Conservation (phyloP, 37 sponge, comb jelly and placozoan genomes). For the Mnemiopsis leidyi region DNA sequence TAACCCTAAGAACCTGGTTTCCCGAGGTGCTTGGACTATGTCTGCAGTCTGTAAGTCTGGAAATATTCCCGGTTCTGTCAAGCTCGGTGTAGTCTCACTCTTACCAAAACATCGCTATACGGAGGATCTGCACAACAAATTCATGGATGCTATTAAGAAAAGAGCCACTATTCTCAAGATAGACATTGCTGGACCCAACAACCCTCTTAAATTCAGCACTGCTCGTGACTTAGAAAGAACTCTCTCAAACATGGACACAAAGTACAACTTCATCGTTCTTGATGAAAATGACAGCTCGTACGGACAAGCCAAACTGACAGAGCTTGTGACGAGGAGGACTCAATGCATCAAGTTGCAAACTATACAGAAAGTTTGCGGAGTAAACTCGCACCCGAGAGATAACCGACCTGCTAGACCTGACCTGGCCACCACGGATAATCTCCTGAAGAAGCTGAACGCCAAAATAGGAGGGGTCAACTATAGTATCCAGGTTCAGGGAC, state of each 20-base stretch:
- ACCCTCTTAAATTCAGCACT: background rate
- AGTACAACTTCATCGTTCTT: background rate
- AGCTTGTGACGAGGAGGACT: background rate
- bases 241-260: background rate
- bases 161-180: background rate
- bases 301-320: constrained; percentile 18
- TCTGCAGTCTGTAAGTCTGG: background rate
- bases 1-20: background rate
- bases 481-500: background rate
- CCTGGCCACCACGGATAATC: background rate
- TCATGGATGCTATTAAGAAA: background rate
- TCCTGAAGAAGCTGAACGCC: constrained; percentile 30
- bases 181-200: background rate
- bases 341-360: constrained; percentile 36
- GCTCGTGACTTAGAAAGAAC: background rate
- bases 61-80: background rate
- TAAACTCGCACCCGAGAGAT: background rate
- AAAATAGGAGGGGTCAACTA: constrained; percentile 16
- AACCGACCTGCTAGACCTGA: background rate
- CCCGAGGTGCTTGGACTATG: constrained; percentile 6
- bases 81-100: background rate
- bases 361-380: background rate
- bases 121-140: background rate
- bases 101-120: background rate
- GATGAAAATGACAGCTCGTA: background rate